Base-by-base conservation (phyloP, 2,113 vertebrate genomes). In the Procapra przewalskii region DNA sequence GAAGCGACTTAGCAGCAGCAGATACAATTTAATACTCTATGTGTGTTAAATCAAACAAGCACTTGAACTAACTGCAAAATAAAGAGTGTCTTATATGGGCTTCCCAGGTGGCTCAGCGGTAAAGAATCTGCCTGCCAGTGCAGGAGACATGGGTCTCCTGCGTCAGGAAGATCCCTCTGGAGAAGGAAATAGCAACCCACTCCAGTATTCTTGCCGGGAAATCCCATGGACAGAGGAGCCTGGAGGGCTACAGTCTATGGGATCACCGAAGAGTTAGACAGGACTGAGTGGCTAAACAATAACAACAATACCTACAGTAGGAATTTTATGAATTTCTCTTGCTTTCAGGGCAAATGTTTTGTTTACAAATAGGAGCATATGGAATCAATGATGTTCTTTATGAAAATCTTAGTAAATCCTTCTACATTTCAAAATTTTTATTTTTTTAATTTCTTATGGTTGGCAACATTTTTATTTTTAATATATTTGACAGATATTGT, bases 401-500 rank as follows among this genome's bases (percentile, higher is more conserved):
- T 50, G n/a, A 54, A 83, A 93, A 88, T 36, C 3, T 31, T 45
- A 71, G 40, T 9, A 55, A 55, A 59, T 75, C 7, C 67, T 55
- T 55, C 6, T 43, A 50, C 9, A 50, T 88, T 33, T 50, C 14
- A 88, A 52, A 50, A 1, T 25, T 29, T 79, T 79, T 45, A 71
- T 93, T 91, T 96, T 96, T 11, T 82, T 81, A 89, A 43, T 12
- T 21, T 77, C 50, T 83, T 33, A 79, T 79, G 50, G 43, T 16
- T 79, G 54, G 23, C 10, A 59, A 60, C 5, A 4, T 50, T 33
- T 77, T 86, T 77, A 29, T 59, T 60, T 31, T 15, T 33, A 86
- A 59, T 55, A n/a, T 12, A 45, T n/a, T 81, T 67, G 57, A 48
- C 57, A 67, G 45, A 64, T 5, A 60, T 5, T 77, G 43, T 67